Evolutionary conservation across 2,888 invertebrate genomes (phyloP), one percentile per base, ranked within the genome.

Genomic region (Mesochorus sp.): DNA sequence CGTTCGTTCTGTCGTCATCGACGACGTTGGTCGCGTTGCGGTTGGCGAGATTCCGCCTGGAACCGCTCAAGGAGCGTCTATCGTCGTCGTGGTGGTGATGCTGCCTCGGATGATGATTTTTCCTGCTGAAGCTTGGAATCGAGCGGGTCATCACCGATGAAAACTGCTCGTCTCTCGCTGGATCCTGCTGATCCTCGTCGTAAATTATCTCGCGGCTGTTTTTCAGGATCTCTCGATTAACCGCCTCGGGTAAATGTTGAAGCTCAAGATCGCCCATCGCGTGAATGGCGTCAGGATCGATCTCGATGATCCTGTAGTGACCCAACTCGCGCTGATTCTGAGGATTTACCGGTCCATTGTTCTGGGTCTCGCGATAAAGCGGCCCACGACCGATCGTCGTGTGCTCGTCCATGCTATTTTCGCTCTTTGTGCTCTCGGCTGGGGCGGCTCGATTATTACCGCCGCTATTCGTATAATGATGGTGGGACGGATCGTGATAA

Each of bases 201-300:
- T 81, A 87, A 5, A 87, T 76, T 31, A 88, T 87, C 57, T 88
- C 87, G 0, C 85, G 82, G 12, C 88, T 87, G 75, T 87, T 88
- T 57, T 85, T 86, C 12, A 88, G 28, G 19, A 88, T 87, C 26
- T 88, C 87, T 0, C 79, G 82, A 51, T 87, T 88, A 21, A 87
- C 86, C 0, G 87, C 83, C 28, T 88, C 88, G 2, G 88, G 87
- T 3, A 88, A 62, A 3, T 88, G 85, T 14, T 87, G 82, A 1
- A 88, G 66, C 5, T 88, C 87, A 0, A 73, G 53, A 1, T 87
- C 87, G 12, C 78, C 84, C 49, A 88, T 87, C 26, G 86, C 85
- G n/a, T 88, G 87, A 44, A 88, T 88, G 0, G 85, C 85, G 59
- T 88, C 84, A 0, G 84, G 82, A 34, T 88, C 86, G 0, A 85